Evolutionary conservation across 1,140 invertebrate species (phyloP).

Genomic region (Aphelinus certus): DNA sequence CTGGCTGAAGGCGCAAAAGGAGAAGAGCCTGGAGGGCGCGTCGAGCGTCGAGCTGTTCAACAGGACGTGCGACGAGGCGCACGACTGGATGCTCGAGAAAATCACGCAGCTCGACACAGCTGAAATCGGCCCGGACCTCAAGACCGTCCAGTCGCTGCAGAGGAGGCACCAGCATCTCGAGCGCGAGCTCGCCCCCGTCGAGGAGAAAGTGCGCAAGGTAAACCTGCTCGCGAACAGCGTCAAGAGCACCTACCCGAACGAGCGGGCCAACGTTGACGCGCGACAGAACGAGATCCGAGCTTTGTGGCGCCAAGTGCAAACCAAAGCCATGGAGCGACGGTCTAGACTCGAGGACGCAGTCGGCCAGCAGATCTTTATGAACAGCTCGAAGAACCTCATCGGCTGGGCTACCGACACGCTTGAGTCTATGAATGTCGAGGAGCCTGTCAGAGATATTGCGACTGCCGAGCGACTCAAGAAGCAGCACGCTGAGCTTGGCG

Average conservation of each 20-base stretch:
- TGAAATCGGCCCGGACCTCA: constrained; percentile 84
- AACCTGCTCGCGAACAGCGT: constrained; percentile 83
- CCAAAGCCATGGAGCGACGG: constrained; percentile 83
- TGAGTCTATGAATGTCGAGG: constrained; percentile 83
- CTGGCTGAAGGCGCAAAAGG: constrained; percentile 87
- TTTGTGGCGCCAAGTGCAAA: constrained; percentile 88
- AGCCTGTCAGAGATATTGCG: constrained; percentile 85
- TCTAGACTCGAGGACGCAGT: constrained; percentile 89
- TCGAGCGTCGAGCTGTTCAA: constrained; percentile 94
- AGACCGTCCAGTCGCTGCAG: constrained; percentile 91
- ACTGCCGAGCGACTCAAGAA: constrained; percentile 92
- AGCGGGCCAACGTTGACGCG: constrained; percentile 84
- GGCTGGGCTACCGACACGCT: constrained; percentile 83
- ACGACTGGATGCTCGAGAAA: constrained; percentile 95
- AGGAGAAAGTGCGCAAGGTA: constrained; percentile 83
- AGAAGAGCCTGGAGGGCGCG: constrained; percentile 90
- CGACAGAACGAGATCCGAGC: constrained; percentile 87
- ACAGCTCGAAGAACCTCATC: constrained; percentile 81
- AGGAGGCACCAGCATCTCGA: constrained; percentile 90
- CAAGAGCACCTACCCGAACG: constrained; percentile 90
- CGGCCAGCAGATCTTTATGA: constrained; percentile 94
- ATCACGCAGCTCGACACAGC: constrained; percentile 84
- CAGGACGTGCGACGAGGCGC: constrained; percentile 90
- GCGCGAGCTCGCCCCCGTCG: constrained; percentile 86
- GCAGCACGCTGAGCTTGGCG: constrained; percentile 88